Conservation (phyloP, 1,140 invertebrate genomes). For the Pemphigus obesinymphae region DNA sequence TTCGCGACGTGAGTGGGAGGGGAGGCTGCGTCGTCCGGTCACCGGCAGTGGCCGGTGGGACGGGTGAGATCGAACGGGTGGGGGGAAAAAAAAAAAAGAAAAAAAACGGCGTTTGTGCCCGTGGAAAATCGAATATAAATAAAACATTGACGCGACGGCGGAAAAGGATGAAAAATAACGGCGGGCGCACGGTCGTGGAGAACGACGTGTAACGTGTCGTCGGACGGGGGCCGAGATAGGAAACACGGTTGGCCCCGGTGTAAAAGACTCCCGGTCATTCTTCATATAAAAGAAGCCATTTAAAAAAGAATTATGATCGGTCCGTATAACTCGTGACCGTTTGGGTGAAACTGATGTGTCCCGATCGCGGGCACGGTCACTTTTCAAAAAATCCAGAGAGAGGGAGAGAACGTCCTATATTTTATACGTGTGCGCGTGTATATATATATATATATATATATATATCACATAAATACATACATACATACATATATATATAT, state of each 20-base stretch:
- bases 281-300: constrained; percentile 37
- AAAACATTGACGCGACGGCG: constrained; percentile 11
- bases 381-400: constrained; percentile 22
- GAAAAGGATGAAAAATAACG: not conserved
- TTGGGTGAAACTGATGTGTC: constrained; percentile 37
- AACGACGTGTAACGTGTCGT: constrained; percentile 17
- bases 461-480: not conserved
- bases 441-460: not conserved
- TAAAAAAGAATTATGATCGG: constrained; percentile 39
- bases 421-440: not conserved
- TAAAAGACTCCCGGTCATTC: constrained; percentile 24
- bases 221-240: constrained; percentile 1
- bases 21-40: too few relatives aligned
- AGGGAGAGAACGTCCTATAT: not conserved
- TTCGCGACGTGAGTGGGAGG: not conserved
- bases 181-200: not conserved
- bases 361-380: constrained; percentile 21
- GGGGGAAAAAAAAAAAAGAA: too few relatives aligned
- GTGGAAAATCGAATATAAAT: constrained; percentile 38
- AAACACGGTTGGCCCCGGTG: not conserved
- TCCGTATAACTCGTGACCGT: constrained; percentile 33
- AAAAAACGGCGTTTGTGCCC: not conserved
- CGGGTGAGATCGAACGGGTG: not conserved
- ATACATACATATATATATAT: not conserved
- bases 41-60: too few relatives aligned